phyloP scores from a whole-genome alignment of 2,888 invertebrate species.

The Seira musarum region DNA sequence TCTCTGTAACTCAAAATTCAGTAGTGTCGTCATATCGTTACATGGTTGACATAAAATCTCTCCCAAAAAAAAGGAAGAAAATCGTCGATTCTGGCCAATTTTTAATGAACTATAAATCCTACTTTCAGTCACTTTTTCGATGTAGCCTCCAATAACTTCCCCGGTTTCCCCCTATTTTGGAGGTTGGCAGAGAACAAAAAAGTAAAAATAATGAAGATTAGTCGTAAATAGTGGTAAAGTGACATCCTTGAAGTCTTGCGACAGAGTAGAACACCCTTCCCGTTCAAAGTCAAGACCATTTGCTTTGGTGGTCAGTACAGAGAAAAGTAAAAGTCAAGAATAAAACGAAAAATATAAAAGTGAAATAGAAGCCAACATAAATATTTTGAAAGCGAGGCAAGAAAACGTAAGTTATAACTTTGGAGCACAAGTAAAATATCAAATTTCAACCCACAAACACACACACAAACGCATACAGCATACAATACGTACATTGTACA shows the following conservation, averaged over 20 bases:
- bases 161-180: slow-evolving; percentile 19
- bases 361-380: slow-evolving; percentile 43
- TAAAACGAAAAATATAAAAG: no score
- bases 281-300: neutral
- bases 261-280: neutral
- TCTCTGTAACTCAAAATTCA: neutral
- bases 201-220: slow-evolving; percentile 35
- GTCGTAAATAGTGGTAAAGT: neutral
- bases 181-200: neutral
- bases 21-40: neutral
- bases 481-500: neutral
- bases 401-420: neutral
- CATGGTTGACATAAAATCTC: no score
- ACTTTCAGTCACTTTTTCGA: slow-evolving; percentile 9
- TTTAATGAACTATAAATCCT: slow-evolving; percentile 16
- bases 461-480: no score
- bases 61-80: no score
- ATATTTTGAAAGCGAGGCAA: slow-evolving; percentile 48
- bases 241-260: neutral
- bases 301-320: slow-evolving; percentile 8
- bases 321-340: no score
- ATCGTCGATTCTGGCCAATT: neutral
- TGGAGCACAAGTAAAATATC: neutral
- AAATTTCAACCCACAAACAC: no score
- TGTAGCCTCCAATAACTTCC: slow-evolving; percentile 9